Conservation (phyloP, 92 coral and sea anemone genomes). For the Epizoanthus fatuus region DNA sequence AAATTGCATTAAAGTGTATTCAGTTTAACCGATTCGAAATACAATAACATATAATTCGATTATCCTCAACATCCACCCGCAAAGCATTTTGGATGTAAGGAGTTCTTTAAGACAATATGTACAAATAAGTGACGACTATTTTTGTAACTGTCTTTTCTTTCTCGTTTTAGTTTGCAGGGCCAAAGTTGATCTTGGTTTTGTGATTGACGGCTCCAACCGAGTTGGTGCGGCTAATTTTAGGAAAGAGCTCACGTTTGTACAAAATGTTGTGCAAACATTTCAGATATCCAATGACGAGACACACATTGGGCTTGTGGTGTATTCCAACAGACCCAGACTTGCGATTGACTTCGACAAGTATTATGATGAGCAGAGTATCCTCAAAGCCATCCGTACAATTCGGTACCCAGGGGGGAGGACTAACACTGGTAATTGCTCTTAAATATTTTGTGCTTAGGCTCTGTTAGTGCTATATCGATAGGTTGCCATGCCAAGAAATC, state of each 20-base stretch:
- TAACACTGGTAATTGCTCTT: constrained; percentile 16
- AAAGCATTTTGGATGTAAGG: too few species aligned
- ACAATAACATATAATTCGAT: too few species aligned
- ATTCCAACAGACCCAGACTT: neutral
- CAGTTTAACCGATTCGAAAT: too few species aligned
- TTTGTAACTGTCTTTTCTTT: neutral
- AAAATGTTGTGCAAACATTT: constrained; percentile 59
- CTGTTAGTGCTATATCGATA: neutral
- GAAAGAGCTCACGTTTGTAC: constrained; percentile 63
- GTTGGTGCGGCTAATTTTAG: constrained; percentile 76
- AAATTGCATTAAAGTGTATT: too few species aligned
- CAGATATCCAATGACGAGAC: constrained; percentile 65
- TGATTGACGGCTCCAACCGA: constrained; percentile 91
- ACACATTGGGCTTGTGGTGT: constrained; percentile 72
- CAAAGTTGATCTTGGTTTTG: constrained; percentile 82
- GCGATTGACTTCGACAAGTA: constrained; percentile 51
- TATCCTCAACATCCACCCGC: too few species aligned
- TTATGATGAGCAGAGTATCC: constrained; percentile 20
- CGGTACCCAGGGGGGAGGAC: constrained; percentile 45
- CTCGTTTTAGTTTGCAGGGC: constrained; percentile 70
- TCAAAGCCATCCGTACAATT: constrained; percentile 51
- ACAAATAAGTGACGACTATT: neutral
- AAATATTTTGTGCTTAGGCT: neutral
- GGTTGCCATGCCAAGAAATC: neutral
- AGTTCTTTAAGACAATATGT: neutral